Evolutionary conservation across 2,888 invertebrate genomes (phyloP).

Genomic region (Celastrina argiolus): DNA sequence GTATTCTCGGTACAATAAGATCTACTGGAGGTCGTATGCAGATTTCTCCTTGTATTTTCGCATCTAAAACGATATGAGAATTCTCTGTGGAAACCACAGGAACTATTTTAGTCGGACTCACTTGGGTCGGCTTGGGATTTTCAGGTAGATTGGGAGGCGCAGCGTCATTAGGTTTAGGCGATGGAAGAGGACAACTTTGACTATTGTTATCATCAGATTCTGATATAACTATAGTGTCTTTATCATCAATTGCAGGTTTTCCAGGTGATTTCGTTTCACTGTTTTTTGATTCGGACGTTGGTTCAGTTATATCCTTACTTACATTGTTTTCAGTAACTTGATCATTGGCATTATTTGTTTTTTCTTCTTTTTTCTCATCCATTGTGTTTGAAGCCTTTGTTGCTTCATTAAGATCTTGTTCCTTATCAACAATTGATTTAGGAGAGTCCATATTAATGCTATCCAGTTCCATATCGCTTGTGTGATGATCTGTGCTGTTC

Average conservation of each 20-base stretch:
- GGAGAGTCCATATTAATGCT: conserved; percentile 73
- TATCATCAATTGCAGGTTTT: conserved; percentile 56
- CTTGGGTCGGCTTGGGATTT: conserved; percentile 58
- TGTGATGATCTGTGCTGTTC: conserved; percentile 68
- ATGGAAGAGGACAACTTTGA: conserved; percentile 70
- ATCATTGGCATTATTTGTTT: conserved; percentile 36
- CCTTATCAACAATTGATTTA: conserved; percentile 61
- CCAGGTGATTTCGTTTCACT: conserved; percentile 53
- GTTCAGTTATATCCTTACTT: conserved; percentile 43
- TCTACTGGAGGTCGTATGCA: conserved; percentile 51
- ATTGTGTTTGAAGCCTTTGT: neutral
- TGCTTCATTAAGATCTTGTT: conserved; percentile 59
- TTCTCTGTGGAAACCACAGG: conserved; percentile 66
- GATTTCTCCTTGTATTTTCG: conserved; percentile 57
- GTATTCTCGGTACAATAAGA: conserved; percentile 54
- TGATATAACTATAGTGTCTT: conserved; percentile 69
- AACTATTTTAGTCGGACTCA: conserved; percentile 63
- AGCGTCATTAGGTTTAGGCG: conserved; percentile 56
- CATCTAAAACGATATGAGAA: conserved; percentile 63
- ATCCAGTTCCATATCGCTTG: conserved; percentile 73
- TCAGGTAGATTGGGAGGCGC: conserved; percentile 54
- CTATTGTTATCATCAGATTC: conserved; percentile 73
- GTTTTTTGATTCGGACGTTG: conserved; percentile 47
- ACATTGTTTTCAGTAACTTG: conserved; percentile 38
- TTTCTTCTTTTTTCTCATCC: conserved; percentile 44